Conservation (phyloP, 2,888 invertebrate genomes). For the Lobophora halterata region DNA sequence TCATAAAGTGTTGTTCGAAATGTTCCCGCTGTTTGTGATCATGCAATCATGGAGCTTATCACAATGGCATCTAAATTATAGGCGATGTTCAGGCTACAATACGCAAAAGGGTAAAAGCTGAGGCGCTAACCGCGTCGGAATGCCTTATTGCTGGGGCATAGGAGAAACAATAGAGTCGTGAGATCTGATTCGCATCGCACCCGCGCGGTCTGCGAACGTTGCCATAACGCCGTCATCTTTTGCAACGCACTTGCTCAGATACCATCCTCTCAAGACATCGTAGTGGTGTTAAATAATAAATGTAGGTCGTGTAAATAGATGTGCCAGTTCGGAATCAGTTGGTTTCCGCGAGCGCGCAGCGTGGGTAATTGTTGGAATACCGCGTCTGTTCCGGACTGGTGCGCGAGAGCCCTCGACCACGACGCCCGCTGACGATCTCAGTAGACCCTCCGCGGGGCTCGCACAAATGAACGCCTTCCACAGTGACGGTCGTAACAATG, state of each 20-base stretch:
- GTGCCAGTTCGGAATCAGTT: constrained; percentile 53
- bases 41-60: constrained; percentile 52
- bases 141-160: constrained; percentile 65
- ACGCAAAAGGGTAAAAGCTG: constrained; percentile 69
- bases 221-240: constrained; percentile 44
- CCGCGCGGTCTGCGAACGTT: constrained; percentile 46
- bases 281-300: constrained; percentile 29
- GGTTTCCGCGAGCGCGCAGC: constrained; percentile 62
- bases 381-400: constrained; percentile 74
- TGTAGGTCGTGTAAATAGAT: constrained; percentile 41
- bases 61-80: constrained; percentile 56
- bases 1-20: constrained; percentile 35
- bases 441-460: constrained; percentile 67
- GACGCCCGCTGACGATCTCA: constrained; percentile 58
- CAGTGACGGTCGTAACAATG: constrained; percentile 59
- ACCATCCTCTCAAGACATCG: constrained; percentile 28
- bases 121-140: constrained; percentile 54
- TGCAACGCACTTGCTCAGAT: constrained; percentile 36
- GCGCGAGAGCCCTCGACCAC: constrained; percentile 73
- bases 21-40: constrained; percentile 42
- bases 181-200: constrained; percentile 60
- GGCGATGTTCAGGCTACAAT: constrained; percentile 36
- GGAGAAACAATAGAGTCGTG: constrained; percentile 72
- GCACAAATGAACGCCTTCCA: constrained; percentile 68
- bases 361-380: constrained; percentile 76